phyloP scores from a whole-genome alignment of 1,140 invertebrate species.

The Procambarus virginalis region DNA sequence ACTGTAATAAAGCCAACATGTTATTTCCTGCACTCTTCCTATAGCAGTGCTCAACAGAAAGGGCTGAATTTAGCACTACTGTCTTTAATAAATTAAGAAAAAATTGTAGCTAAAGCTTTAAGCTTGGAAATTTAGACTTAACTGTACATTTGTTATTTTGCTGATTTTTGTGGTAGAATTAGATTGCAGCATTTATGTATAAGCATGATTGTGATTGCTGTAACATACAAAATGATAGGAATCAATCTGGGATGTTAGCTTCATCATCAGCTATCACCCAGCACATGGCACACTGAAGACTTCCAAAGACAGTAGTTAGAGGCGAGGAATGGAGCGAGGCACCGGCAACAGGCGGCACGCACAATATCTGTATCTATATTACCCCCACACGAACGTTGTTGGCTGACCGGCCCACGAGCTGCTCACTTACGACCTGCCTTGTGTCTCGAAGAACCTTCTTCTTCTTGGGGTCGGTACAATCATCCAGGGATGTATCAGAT shows the following conservation, averaged over 20 bases:
- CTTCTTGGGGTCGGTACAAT: background rate
- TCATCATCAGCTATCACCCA: slow-evolving; percentile 16
- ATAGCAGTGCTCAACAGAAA: no score
- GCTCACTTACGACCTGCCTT: slow-evolving; percentile 64
- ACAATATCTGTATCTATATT: slow-evolving; percentile 46
- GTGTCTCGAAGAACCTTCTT: slow-evolving; percentile 27
- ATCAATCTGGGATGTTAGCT: background rate
- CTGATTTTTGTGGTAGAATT: background rate
- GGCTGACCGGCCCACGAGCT: slow-evolving; percentile 41
- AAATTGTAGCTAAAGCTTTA: no score
- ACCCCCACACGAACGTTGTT: slow-evolving; percentile 56
- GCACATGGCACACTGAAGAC: slow-evolving; percentile 39
- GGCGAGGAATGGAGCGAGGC: slow-evolving; percentile 28
- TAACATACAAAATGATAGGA: background rate
- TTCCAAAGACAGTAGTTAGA: slow-evolving; percentile 14
- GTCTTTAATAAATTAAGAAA: background rate
- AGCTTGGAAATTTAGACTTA: no score
- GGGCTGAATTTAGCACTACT: background rate
- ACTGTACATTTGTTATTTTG: background rate
- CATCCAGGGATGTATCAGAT: slow-evolving; percentile 33
- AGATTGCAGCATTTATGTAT: slow-evolving; percentile 4
- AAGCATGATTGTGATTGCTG: background rate
- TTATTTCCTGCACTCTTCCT: no score
- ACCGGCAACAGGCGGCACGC: slow-evolving; percentile 20
- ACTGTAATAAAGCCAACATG: no score